Conservation (phyloP, 2,113 vertebrate genomes). For the Butorides virescens region DNA sequence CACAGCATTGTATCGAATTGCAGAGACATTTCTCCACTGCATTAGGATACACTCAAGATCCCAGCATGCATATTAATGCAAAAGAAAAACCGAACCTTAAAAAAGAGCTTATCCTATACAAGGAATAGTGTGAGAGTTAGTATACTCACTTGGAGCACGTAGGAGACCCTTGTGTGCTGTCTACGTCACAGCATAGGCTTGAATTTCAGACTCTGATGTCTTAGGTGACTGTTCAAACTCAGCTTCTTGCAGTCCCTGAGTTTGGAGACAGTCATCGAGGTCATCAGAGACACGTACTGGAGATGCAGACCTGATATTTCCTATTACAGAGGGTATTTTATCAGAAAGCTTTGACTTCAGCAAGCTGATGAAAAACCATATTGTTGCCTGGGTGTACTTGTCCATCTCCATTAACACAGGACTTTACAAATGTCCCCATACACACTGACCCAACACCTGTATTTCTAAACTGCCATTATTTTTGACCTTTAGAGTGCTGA, state of each 20-base stretch:
- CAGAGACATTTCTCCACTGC: not conserved
- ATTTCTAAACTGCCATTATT: not conserved
- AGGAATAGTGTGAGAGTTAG: not conserved
- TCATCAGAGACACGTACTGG: not conserved
- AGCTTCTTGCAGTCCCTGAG: not conserved
- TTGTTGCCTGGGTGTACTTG: not conserved
- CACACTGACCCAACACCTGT: not conserved
- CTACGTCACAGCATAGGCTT: not conserved
- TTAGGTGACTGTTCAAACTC: not conserved
- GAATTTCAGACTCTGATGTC: not conserved
- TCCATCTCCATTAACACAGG: not conserved
- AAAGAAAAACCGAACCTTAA: not conserved
- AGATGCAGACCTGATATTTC: not conserved
- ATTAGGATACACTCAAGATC: not conserved
- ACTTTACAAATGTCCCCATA: not conserved
- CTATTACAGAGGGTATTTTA: not conserved
- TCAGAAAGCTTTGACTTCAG: not conserved
- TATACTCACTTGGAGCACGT: fast-evolving
- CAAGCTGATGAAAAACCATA: not conserved
- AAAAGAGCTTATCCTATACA: not conserved
- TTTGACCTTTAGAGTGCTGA: not conserved
- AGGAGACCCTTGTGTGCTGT: not conserved
- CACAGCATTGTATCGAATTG: not conserved
- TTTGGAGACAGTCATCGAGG: no score
- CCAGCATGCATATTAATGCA: not conserved